Evolutionary conservation across 1,140 invertebrate species (phyloP).

Genomic region (Holcopasites calliopsidis): DNA sequence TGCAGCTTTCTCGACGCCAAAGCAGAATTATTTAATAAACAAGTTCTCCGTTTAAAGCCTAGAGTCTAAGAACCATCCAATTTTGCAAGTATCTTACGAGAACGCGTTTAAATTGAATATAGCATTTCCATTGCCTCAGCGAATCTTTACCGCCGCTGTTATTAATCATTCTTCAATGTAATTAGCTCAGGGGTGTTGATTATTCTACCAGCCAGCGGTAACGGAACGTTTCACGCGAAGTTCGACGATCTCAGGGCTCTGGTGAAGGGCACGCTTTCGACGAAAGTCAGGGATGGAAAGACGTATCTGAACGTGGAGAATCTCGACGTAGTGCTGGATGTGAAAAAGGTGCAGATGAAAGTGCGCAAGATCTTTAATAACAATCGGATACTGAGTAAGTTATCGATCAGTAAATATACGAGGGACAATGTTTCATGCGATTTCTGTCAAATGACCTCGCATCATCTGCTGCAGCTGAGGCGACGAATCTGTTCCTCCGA

Average conservation of each 20-base stretch:
- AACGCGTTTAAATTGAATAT: too few species aligned
- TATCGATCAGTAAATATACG: neutral
- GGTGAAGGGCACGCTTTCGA: conserved; percentile 82
- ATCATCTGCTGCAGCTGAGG: conserved; percentile 82
- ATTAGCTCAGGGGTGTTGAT: conserved; percentile 84
- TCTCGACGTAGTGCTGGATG: conserved; percentile 82
- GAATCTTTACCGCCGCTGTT: too few species aligned
- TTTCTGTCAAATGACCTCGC: neutral
- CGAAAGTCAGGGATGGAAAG: conserved; percentile 74
- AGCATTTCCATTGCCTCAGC: too few species aligned
- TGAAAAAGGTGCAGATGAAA: conserved; percentile 84
- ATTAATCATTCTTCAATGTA: too few species aligned
- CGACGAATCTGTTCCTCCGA: conserved; percentile 86
- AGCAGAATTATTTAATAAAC: too few species aligned
- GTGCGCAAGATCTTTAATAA: conserved; percentile 86
- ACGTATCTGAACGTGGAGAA: conserved; percentile 84
- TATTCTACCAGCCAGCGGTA: conserved; percentile 86
- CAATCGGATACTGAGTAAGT: conserved; percentile 86
- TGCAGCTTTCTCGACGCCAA: too few species aligned
- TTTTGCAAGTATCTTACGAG: too few species aligned
- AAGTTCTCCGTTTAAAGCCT: too few species aligned
- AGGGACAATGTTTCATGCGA: neutral
- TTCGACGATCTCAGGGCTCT: conserved; percentile 84
- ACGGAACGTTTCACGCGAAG: conserved; percentile 85
- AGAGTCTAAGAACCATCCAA: too few species aligned